Percentiles rank a stretch among this genome's conserved stretches.
Conservation (phyloP, 2,888 invertebrate genomes). For the Ecdyonurus torrentis region DNA sequence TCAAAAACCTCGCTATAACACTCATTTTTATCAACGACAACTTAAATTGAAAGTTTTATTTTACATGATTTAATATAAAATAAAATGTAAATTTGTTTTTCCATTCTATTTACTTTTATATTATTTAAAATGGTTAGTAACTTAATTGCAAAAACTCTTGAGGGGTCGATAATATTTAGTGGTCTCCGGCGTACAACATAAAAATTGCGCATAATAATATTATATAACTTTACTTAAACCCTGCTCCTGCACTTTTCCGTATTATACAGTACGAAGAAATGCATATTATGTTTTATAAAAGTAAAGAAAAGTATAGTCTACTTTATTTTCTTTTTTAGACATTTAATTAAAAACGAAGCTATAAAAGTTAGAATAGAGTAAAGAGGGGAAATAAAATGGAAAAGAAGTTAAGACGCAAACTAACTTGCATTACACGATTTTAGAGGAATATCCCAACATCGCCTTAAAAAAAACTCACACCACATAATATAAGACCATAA, state of each 20-base stretch:
- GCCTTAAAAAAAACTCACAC: not conserved
- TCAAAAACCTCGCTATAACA: not conserved
- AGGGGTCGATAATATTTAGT: not conserved
- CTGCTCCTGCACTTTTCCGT: not conserved
- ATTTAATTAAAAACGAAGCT: conserved; percentile 1
- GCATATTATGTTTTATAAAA: too few species aligned
- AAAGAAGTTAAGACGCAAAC: not conserved
- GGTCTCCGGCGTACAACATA: not conserved
- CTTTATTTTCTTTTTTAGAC: conserved; percentile 4
- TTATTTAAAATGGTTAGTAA: not conserved
- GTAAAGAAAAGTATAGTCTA: not conserved
- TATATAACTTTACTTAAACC: too few species aligned
- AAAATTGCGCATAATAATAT: not conserved
- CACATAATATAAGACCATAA: too few species aligned
- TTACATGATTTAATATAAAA: too few species aligned
- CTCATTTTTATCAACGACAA: not conserved
- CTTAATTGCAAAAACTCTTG: not conserved
- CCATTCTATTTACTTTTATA: not conserved
- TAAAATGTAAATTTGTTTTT: not conserved
- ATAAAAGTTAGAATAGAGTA: not conserved
- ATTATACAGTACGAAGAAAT: not conserved
- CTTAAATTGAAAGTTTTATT: not conserved
- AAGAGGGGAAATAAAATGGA: conserved; percentile 1
- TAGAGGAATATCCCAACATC: too few species aligned
- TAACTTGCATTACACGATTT: not conserved